Evolutionary conservation across 2,797 vertebrate species (phyloP).

Genomic region (Coregonus suidteri): DNA sequence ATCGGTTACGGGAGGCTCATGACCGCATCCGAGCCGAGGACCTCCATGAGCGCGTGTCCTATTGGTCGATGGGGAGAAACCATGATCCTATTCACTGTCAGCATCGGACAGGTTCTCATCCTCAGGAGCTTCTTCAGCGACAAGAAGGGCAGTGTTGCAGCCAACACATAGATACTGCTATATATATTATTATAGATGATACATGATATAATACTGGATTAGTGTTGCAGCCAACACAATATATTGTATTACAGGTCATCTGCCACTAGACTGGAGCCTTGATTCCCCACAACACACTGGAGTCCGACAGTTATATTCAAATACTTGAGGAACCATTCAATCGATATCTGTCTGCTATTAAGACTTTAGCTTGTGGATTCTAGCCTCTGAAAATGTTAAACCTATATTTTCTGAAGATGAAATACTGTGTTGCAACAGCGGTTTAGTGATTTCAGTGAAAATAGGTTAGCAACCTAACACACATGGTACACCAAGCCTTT

Average conservation of each 20-base stretch:
- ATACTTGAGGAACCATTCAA: neutral
- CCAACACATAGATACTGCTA: conserved; percentile 65
- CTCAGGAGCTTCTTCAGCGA: conserved; percentile 89
- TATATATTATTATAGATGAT: neutral
- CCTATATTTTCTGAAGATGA: too few relatives aligned
- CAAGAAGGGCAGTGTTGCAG: conserved; percentile 66
- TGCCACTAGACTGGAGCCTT: neutral
- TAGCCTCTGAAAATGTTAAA: neutral
- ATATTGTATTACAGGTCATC: too few relatives aligned
- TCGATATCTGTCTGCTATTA: neutral
- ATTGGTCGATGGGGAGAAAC: conserved; percentile 89
- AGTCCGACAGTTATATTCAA: neutral
- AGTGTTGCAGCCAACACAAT: neutral
- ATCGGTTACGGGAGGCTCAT: conserved; percentile 84
- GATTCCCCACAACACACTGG: neutral
- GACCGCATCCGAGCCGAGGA: conserved; percentile 84
- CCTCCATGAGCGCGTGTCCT: conserved; percentile 78
- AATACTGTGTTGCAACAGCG: neutral
- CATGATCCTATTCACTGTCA: conserved; percentile 81
- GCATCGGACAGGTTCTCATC: conserved; percentile 86
- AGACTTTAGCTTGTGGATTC: neutral
- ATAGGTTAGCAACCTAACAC: too few relatives aligned
- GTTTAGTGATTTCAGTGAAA: too few relatives aligned
- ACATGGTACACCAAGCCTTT: too few relatives aligned
- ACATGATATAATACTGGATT: neutral